A percentile compares a stretch with the other conserved stretches of the same genome.
These are phyloP conservation scores for Penelope pileata DNA, from an alignment of 2,113 vertebrate species.

Conservation along the genomic window DNA sequence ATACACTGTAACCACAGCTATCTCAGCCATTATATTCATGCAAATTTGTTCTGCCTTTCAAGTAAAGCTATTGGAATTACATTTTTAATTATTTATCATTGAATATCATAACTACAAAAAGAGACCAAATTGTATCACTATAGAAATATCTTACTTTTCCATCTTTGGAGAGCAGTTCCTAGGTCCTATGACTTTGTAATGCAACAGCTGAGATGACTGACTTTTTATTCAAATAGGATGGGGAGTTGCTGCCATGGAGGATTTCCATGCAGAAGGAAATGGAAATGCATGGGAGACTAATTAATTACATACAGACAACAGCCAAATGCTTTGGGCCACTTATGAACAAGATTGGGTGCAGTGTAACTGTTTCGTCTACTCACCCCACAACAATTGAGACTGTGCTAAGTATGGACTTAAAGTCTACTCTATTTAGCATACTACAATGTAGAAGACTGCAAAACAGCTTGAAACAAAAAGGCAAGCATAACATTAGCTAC, in stretches of 20 bases:
- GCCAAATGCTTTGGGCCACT: not conserved
- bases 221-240: not conserved
- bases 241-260: not conserved
- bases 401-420: not conserved
- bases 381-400: not conserved
- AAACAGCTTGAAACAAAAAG: not conserved
- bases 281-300: not conserved
- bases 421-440: not conserved
- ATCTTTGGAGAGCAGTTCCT: not conserved
- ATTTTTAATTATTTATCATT: constrained; percentile 69
- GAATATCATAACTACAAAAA: constrained; percentile 47
- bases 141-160: not conserved
- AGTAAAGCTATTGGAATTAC: constrained; percentile 66
- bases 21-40: constrained; percentile 45
- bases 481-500: not conserved
- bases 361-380: not conserved
- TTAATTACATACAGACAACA: not conserved
- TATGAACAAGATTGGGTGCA: not conserved
- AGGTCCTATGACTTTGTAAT: not conserved
- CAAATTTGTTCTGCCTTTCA: constrained; percentile 70
- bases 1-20: constrained; percentile 55
- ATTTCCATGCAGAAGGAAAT: not conserved
- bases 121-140: not conserved
- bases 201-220: not conserved
- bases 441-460: not conserved